Conservation (phyloP, 2,113 vertebrate species). For the Cynoglossus semilaevis region DNA sequence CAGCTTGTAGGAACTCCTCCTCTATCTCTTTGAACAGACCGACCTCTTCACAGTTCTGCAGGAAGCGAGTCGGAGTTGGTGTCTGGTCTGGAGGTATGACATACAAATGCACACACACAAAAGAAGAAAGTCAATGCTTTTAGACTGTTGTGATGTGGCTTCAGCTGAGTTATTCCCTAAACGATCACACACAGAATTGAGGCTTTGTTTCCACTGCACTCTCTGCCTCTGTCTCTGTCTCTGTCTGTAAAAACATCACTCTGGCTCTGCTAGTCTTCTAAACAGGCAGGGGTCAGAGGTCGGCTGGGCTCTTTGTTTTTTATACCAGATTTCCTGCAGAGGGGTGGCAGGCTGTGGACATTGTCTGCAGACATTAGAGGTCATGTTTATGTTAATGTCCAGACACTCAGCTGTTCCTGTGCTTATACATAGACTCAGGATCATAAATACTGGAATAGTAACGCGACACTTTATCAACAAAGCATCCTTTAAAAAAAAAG, state of each 20-base stretch:
- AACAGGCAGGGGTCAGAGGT: constrained; percentile 63
- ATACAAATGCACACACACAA: constrained; percentile 10
- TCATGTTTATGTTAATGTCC: constrained; percentile 56
- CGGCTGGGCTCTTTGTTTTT: constrained; percentile 59
- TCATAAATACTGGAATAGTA: no score
- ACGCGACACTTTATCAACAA: no score
- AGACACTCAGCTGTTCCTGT: constrained; percentile 56
- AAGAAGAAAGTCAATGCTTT: background rate
- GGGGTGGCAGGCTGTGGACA: constrained; percentile 48
- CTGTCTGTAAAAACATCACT: constrained; percentile 58
- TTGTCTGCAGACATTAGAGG: constrained; percentile 42
- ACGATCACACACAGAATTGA: background rate
- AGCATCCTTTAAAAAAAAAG: no score
- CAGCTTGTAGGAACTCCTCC: constrained; percentile 90
- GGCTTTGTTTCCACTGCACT: constrained; percentile 15
- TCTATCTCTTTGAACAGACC: constrained; percentile 96
- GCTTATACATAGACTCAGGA: constrained; percentile 46
- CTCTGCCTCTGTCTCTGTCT: constrained; percentile 10
- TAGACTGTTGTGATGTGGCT: background rate
- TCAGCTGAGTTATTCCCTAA: constrained; percentile 12
- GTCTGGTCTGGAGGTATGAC: constrained; percentile 86
- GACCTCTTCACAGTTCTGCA: constrained; percentile 98
- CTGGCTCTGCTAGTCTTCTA: constrained; percentile 50
- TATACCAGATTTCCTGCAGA: constrained; percentile 68
- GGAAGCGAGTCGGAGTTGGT: constrained; percentile 92